Percentiles rank a stretch among this genome's conserved stretches.
Conservation (phyloP, 1,140 invertebrate species). For the Hylaeus volcanicus region DNA sequence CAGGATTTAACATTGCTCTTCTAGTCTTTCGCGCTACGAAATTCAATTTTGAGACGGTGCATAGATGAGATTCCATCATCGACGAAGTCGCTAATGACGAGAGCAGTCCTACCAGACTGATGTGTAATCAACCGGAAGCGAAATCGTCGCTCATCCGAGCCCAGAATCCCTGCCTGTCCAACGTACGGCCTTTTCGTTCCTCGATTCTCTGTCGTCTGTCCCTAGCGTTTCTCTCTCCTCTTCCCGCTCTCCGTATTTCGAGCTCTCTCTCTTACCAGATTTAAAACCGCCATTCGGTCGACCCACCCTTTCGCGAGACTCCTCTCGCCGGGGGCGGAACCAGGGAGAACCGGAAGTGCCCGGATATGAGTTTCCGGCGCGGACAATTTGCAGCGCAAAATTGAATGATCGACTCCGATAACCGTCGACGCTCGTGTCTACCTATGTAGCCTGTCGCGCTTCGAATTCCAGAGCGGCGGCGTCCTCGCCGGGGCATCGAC, state of each 20-base stretch:
- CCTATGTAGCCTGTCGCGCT: slow-evolving; percentile 55
- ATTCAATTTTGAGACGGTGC: neutral
- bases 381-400: slow-evolving; percentile 78
- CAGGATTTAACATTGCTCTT: too few relatives aligned
- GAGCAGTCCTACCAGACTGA: slow-evolving; percentile 13
- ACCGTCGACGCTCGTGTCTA: slow-evolving; percentile 54
- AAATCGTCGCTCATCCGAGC: slow-evolving; percentile 73
- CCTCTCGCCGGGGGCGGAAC: slow-evolving; percentile 62
- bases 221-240: neutral
- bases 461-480: slow-evolving; percentile 54
- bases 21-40: too few relatives aligned
- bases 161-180: slow-evolving; percentile 23
- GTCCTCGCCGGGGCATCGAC: slow-evolving; percentile 54
- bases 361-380: slow-evolving; percentile 81
- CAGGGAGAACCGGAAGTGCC: slow-evolving; percentile 78
- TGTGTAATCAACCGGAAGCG: slow-evolving; percentile 69
- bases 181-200: slow-evolving; percentile 7
- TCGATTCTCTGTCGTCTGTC: slow-evolving; percentile 17
- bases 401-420: slow-evolving; percentile 80
- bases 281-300: slow-evolving; percentile 37
- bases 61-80: slow-evolving; percentile 11
- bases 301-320: slow-evolving; percentile 53
- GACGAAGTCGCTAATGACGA: slow-evolving; percentile 16
- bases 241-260: neutral
- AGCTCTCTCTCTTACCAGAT: slow-evolving; percentile 5